phyloP scores from a whole-genome alignment of 2,888 invertebrate species.

The Amaurobius ferox region DNA sequence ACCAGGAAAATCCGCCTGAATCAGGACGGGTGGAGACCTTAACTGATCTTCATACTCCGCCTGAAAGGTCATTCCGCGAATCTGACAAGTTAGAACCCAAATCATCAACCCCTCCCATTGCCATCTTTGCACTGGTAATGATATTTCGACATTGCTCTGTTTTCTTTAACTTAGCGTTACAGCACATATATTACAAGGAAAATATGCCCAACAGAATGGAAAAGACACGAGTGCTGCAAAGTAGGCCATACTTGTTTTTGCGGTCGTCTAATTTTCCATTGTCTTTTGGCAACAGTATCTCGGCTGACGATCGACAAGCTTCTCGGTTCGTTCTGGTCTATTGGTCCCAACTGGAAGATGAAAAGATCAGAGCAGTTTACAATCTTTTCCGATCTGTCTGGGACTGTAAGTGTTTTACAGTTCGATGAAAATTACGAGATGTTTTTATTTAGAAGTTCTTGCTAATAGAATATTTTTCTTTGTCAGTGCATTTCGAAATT shows the following conservation, averaged over 20 bases:
- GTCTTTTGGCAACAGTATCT: not conserved
- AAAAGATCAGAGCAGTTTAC: not conserved
- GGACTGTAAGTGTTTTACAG: not conserved
- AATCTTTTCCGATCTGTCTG: not conserved
- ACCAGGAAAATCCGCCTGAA: no score
- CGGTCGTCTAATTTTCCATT: not conserved
- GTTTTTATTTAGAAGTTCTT: no score
- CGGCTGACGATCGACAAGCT: not conserved
- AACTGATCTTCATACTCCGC: no score
- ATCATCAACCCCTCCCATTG: no score
- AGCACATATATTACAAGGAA: not conserved
- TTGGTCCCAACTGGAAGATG: not conserved
- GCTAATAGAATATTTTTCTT: no score
- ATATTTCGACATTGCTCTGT: not conserved
- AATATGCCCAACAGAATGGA: not conserved
- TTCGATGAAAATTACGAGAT: not conserved
- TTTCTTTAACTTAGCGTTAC: not conserved
- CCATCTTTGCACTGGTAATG: no score
- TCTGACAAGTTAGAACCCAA: no score
- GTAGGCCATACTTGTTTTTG: not conserved
- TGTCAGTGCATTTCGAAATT: no score
- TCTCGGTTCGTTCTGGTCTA: not conserved
- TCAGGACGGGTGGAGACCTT: no score
- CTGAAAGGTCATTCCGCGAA: no score
- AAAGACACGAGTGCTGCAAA: not conserved